Percentiles rank a stretch among this genome's conserved stretches.
These are phyloP conservation scores for Eupsilia transversa DNA, from an alignment of 2,888 invertebrate species.

Conservation along the genomic window DNA sequence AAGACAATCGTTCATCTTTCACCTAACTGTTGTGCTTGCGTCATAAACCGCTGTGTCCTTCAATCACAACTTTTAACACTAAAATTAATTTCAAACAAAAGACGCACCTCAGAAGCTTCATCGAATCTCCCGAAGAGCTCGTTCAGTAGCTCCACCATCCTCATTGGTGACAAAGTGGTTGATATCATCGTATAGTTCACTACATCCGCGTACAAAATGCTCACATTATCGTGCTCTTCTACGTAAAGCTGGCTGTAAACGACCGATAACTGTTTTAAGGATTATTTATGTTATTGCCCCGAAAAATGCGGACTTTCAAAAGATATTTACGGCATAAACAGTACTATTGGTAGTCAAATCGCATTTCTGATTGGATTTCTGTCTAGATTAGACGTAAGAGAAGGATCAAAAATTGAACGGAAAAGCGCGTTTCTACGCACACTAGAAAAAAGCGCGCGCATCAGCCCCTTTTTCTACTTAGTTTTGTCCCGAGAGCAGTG, in stretches of 20 bases:
- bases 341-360: neutral
- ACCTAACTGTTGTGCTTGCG: neutral
- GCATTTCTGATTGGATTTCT: neutral
- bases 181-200: constrained; percentile 98
- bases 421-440: neutral
- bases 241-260: constrained; percentile 95
- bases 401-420: neutral
- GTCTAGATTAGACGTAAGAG: neutral
- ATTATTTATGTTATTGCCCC: constrained; percentile 19
- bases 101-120: constrained; percentile 95
- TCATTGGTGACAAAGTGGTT: constrained; percentile 94
- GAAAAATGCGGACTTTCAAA: neutral
- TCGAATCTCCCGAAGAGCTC: constrained; percentile 98
- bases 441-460: too few species aligned
- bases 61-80: neutral
- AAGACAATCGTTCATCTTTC: neutral
- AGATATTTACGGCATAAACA: neutral
- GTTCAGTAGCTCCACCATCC: constrained; percentile 96
- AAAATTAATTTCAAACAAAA: neutral
- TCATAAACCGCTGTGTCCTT: neutral
- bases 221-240: constrained; percentile 96
- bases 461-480: neutral
- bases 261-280: constrained; percentile 28
- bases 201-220: constrained; percentile 97
- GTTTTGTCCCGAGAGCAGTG: neutral